phyloP scores from a whole-genome alignment of 2,888 invertebrate species.

The Disparrhopalites patrizii region DNA sequence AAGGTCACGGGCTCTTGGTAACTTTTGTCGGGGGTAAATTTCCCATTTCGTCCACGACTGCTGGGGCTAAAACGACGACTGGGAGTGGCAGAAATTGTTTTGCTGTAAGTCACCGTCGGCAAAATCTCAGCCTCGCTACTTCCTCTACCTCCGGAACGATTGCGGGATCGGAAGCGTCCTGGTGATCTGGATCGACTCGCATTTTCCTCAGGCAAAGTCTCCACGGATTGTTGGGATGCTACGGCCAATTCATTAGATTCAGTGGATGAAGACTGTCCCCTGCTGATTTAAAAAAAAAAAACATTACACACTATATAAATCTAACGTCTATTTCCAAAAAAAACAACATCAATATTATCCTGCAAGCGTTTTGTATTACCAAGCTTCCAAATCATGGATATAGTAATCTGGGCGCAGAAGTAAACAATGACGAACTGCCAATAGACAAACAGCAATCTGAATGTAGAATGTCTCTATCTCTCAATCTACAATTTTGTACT shows the following conservation, averaged over 20 bases:
- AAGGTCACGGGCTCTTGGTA: conserved; percentile 23
- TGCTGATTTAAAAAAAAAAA: background rate
- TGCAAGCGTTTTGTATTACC: too few relatives aligned
- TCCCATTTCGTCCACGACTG: conserved; percentile 25
- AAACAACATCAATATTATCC: too few relatives aligned
- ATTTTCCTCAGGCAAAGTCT: conserved; percentile 25
- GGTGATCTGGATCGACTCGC: conserved; percentile 13
- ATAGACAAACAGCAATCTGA: too few relatives aligned
- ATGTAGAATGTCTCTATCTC: too few relatives aligned
- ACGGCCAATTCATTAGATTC: conserved; percentile 41
- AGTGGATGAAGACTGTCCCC: conserved; percentile 26
- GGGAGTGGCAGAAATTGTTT: conserved; percentile 44
- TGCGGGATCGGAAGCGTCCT: conserved; percentile 38
- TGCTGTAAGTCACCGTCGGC: conserved; percentile 45
- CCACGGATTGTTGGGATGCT: conserved; percentile 18
- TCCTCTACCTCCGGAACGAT: conserved; percentile 25
- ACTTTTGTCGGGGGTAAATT: conserved; percentile 14
- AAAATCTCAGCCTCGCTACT: conserved; percentile 31
- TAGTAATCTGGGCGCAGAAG: too few relatives aligned
- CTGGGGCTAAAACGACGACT: conserved; percentile 36
- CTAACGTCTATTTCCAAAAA: too few relatives aligned
- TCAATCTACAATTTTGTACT: too few relatives aligned
- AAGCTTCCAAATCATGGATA: too few relatives aligned
- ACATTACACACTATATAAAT: background rate
- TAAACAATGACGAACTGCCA: too few relatives aligned